Base-by-base conservation (phyloP, 1,140 invertebrate species). In the Camponotus vicinus region DNA sequence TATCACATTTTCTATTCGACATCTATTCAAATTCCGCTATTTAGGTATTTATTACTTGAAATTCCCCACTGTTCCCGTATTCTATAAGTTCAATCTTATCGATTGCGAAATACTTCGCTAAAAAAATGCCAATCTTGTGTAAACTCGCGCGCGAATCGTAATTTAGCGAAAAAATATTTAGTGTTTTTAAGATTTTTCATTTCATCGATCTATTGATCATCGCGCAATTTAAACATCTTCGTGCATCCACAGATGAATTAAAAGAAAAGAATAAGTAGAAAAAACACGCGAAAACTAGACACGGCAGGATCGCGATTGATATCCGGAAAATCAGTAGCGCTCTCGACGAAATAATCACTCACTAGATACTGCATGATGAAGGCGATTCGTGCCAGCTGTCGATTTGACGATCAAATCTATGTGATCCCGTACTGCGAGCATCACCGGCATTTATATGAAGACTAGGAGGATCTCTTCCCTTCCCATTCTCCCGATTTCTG, bases 391-490 rank as follows among this genome's bases (percentile, higher is more conserved):
- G 86, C 88, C 86, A 69, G 85, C 71, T 89, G 90, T 92, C 87
- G 90, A 91, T 93, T 93, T 92, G 89, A 92, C 93, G 93, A 92
- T 92, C 87, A 92, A 92, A 94, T 93, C 93, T 93, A 52, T 52
- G 92, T 69, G 49, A 66, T 93, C 92, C 91, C 89, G 87, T 89
- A 89, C 91, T 88, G 90, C 89, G 92, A 92, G 86, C 89, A 89
- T 88, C 89, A 79, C 71, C 92, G 88, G 91, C 92, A 94, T 94
- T 94, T 94, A 94, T 94, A 94, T 91, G 92, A 94, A 94, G 93
- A 93, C 91, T 89, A 88, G 49, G 93, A 93, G 64, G 92, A 93
- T 94, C 91, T 94, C 91, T 92, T 94, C 93, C 93, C 94, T 93
- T 93, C 93, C 93, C 89, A 89, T 93, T 92, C 91, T 89, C 90